phyloP scores from a whole-genome alignment of 1,140 invertebrate genomes.

The Drosophila virilis region DNA sequence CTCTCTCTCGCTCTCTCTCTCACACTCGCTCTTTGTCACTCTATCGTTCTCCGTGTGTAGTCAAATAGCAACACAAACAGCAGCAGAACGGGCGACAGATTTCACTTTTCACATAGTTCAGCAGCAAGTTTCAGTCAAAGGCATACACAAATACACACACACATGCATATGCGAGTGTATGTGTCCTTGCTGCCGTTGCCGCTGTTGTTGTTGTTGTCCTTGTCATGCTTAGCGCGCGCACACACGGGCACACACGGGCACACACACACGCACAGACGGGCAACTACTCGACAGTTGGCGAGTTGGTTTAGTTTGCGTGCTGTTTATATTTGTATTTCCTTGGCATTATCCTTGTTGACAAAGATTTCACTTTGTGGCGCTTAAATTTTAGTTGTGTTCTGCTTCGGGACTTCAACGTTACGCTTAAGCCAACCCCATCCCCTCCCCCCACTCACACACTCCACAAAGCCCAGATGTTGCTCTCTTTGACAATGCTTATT shows the following conservation, averaged over 20 bases:
- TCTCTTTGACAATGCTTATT: constrained; percentile 76
- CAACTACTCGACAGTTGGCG: constrained; percentile 56
- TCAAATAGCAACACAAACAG: constrained; percentile 60
- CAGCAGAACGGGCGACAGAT: constrained; percentile 67
- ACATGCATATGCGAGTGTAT: constrained; percentile 7
- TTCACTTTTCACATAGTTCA: constrained; percentile 72
- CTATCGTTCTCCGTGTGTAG: constrained; percentile 32
- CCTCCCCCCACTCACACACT: too few species aligned
- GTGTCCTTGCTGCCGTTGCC: constrained; percentile 57
- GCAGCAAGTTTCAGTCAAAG: constrained; percentile 75
- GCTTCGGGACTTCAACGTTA: constrained; percentile 62
- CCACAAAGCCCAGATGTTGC: constrained; percentile 24
- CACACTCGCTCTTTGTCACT: not conserved
- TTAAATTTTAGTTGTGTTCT: constrained; percentile 79
- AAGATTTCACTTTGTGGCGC: constrained; percentile 83
- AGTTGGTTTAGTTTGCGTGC: constrained; percentile 80
- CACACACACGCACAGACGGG: constrained; percentile 9
- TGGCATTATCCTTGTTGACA: constrained; percentile 82
- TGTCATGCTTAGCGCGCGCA: constrained; percentile 52
- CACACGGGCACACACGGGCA: constrained; percentile 10
- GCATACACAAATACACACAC: constrained; percentile 38
- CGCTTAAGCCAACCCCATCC: not conserved
- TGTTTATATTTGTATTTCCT: constrained; percentile 83
- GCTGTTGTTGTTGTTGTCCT: constrained; percentile 58
- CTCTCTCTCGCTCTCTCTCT: too few species aligned